phyloP scores from a whole-genome alignment of 2,888 invertebrate genomes.

The Andrena praecox region DNA sequence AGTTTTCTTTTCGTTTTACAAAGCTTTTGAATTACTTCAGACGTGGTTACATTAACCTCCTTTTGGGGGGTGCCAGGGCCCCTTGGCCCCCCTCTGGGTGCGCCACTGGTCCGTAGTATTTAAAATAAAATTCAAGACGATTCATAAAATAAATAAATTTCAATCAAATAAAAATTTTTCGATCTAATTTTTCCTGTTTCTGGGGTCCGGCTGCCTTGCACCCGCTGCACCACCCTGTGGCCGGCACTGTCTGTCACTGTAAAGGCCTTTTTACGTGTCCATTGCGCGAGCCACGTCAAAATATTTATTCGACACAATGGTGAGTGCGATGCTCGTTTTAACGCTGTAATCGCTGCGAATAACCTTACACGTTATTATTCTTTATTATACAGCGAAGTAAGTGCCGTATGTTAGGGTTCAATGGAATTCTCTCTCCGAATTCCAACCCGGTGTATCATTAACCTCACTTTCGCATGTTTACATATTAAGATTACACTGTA shows the following conservation, averaged over 20 bases:
- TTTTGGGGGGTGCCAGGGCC: too few relatives aligned
- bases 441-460: neutral
- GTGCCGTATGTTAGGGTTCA: neutral
- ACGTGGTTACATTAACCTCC: too few relatives aligned
- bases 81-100: too few relatives aligned
- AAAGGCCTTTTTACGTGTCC: conserved; percentile 34
- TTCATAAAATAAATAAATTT: too few relatives aligned
- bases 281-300: conserved; percentile 56
- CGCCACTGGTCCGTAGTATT: too few relatives aligned
- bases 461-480: neutral
- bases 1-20: too few relatives aligned
- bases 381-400: neutral
- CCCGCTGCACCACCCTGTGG: too few relatives aligned
- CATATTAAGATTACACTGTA: conserved; percentile 14
- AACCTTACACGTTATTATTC: neutral
- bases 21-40: too few relatives aligned
- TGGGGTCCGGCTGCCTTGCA: too few relatives aligned
- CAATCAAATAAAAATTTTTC: too few relatives aligned
- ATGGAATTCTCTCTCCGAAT: neutral
- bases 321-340: conserved; percentile 29
- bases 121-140: too few relatives aligned
- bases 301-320: conserved; percentile 54
- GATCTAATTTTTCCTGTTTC: too few relatives aligned
- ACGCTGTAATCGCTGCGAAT: neutral
- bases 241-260: neutral